Evolutionary conservation across 2,113 vertebrate genomes (phyloP).

Genomic region (Panthera leo): DNA sequence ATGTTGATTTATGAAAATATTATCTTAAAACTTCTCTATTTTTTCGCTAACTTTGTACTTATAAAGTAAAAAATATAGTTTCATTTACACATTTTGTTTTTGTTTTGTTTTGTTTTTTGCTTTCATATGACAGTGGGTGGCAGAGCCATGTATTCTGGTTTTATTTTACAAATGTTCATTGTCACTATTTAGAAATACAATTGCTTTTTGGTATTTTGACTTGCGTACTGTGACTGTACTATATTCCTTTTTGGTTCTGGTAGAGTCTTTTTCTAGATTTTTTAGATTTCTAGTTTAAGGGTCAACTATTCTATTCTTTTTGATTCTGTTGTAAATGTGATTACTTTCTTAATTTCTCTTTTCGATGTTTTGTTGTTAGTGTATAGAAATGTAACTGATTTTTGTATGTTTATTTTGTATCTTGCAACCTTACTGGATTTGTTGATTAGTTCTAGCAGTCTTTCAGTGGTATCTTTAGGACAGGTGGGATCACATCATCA

Average conservation of each 20-base stretch:
- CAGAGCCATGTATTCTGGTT: not conserved
- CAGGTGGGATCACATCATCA: not conserved
- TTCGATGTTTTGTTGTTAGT: not conserved
- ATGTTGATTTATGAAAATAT: not conserved
- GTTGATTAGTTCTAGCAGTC: not conserved
- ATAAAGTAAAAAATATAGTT: not conserved
- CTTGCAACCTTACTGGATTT: not conserved
- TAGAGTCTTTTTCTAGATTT: not conserved
- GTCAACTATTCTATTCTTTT: not conserved
- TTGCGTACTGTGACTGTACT: not conserved
- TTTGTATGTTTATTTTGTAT: not conserved
- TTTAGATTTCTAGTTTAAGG: not conserved
- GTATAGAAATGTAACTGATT: not conserved
- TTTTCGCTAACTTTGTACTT: not conserved
- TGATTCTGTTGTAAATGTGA: not conserved
- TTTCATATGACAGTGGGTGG: not conserved
- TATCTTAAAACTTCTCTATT: not conserved
- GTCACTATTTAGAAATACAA: not conserved
- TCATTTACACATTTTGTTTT: not conserved
- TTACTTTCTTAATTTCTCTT: not conserved
- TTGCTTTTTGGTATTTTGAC: not conserved
- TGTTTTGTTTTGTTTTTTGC: not conserved
- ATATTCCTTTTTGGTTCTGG: not conserved
- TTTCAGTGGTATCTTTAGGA: not conserved
- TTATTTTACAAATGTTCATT: not conserved